A percentile compares a stretch with the other conserved stretches of the same genome.
Evolutionary conservation across 2,797 vertebrate species (phyloP).

Genomic region (Coregonus ussuriensis): DNA sequence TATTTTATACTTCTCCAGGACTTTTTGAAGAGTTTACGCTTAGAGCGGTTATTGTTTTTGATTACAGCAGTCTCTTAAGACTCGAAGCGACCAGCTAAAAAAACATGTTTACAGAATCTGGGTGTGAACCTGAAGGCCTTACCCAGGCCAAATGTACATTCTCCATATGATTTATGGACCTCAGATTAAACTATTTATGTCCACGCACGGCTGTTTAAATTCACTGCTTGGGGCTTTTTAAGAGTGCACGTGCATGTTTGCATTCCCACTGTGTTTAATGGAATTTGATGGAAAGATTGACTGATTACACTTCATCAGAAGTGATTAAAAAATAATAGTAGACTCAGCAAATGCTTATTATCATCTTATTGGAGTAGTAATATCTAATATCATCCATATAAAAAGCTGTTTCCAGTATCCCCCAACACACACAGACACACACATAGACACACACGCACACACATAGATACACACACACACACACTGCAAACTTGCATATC

Average conservation of each 20-base stretch:
- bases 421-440: background rate
- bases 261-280: conserved; percentile 56
- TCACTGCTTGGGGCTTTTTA: conserved; percentile 61
- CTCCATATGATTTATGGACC: conserved; percentile 68
- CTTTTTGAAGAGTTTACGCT: conserved; percentile 86
- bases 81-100: conserved; percentile 38
- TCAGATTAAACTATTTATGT: conserved; percentile 70
- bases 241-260: conserved; percentile 48
- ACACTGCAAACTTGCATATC: conserved; percentile 4
- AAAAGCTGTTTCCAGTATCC: conserved; percentile 13
- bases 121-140: conserved; percentile 69
- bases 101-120: conserved; percentile 74
- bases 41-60: conserved; percentile 98
- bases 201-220: conserved; percentile 66
- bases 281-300: conserved; percentile 60
- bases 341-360: conserved; percentile 20
- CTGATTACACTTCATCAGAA: conserved; percentile 63
- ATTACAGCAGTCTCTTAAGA: conserved; percentile 89
- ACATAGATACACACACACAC: conserved; percentile 3
- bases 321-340: conserved; percentile 47
- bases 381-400: conserved; percentile 27
- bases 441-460: background rate
- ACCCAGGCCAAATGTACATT: conserved; percentile 64
- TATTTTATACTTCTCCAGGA: conserved; percentile 90
- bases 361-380: conserved; percentile 13